A percentile compares a stretch with the other conserved stretches of the same genome.
Evolutionary conservation across 2,888 invertebrate genomes (phyloP).

Genomic region (Scaptomyza reducta): DNA sequence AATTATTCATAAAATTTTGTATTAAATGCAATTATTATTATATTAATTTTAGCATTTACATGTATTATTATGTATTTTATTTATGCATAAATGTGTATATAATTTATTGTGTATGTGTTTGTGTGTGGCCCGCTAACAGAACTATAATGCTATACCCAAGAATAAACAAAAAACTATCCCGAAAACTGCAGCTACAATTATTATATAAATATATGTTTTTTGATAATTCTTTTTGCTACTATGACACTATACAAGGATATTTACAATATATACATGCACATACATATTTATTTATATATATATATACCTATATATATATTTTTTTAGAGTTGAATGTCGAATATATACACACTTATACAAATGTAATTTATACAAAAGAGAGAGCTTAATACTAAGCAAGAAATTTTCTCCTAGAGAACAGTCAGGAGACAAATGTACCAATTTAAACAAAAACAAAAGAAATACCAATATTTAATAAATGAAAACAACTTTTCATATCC

Average conservation of each 20-base stretch:
- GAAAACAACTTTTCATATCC: slow-evolving; percentile 32
- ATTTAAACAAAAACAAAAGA: slow-evolving; percentile 19
- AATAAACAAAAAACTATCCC: slow-evolving; percentile 20
- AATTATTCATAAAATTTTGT: slow-evolving; percentile 62
- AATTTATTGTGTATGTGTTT: slow-evolving; percentile 57
- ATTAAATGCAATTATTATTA: slow-evolving; percentile 72
- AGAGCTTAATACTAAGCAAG: slow-evolving; percentile 53
- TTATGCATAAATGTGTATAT: slow-evolving; percentile 68
- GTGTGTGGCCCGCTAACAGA: slow-evolving; percentile 46
- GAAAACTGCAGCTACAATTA: slow-evolving; percentile 31
- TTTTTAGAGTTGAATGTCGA: slow-evolving; percentile 53
- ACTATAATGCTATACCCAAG: slow-evolving; percentile 33
- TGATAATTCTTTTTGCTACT: slow-evolving; percentile 50
- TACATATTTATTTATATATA: slow-evolving; percentile 44
- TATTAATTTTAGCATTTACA: slow-evolving; percentile 57
- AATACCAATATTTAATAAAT: slow-evolving; percentile 56
- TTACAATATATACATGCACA: slow-evolving; percentile 44
- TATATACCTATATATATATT: slow-evolving; percentile 19
- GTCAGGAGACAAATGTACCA: slow-evolving; percentile 63
- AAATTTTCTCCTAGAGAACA: slow-evolving; percentile 63
- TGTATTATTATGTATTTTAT: slow-evolving; percentile 62
- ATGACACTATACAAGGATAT: slow-evolving; percentile 59
- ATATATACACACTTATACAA: slow-evolving; percentile 40
- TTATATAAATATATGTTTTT: slow-evolving; percentile 18
- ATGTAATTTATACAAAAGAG: slow-evolving; percentile 55